Evolutionary conservation across 1,140 invertebrate species (phyloP).

Genomic region (Trichonephila clavata): DNA sequence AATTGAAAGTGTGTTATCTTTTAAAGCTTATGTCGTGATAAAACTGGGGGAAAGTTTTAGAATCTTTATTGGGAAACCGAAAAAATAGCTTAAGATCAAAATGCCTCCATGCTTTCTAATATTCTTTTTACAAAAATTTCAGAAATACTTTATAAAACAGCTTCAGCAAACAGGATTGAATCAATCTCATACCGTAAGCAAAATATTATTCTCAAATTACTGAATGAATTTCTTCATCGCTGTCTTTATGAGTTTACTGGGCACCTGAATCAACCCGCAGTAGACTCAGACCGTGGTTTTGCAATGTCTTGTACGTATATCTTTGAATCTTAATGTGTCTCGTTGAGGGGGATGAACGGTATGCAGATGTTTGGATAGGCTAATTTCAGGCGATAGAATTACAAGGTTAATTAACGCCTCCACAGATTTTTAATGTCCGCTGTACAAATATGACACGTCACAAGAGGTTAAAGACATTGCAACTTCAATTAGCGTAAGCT

Average conservation of each 20-base stretch:
- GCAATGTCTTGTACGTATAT: neutral
- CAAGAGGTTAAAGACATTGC: neutral
- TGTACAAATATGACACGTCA: conserved; percentile 3
- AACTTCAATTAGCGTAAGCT: neutral
- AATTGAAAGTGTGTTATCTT: too few relatives aligned
- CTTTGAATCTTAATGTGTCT: neutral
- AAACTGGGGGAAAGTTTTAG: too few relatives aligned
- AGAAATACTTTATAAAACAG: too few relatives aligned
- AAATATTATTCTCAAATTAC: neutral
- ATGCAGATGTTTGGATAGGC: neutral
- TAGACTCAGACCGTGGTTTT: neutral
- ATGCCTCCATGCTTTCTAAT: too few relatives aligned
- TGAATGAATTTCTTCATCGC: conserved; percentile 3
- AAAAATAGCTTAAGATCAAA: too few relatives aligned
- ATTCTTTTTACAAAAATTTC: too few relatives aligned
- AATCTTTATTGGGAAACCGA: too few relatives aligned
- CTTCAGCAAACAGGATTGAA: too few relatives aligned
- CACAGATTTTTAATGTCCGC: neutral
- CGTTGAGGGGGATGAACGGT: neutral
- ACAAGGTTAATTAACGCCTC: conserved; percentile 1
- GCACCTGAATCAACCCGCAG: neutral
- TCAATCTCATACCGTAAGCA: too few relatives aligned
- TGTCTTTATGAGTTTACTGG: neutral
- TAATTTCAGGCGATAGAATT: neutral
- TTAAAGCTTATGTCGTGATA: too few relatives aligned